Evolutionary conservation across 2,888 invertebrate species (phyloP).

Genomic region (Candidula unifasciata): DNA sequence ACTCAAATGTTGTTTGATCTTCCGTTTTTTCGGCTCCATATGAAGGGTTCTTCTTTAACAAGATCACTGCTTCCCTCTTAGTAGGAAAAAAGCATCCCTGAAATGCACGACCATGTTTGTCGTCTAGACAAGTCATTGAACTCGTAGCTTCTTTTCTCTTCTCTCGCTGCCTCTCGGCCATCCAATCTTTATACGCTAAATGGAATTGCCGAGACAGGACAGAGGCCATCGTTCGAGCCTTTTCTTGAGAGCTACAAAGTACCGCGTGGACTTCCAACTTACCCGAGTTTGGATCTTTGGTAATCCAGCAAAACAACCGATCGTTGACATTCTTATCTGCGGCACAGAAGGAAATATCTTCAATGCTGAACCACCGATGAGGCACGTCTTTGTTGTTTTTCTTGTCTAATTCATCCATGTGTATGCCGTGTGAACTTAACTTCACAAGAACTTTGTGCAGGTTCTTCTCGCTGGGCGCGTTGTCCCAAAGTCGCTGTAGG

Average conservation of each 20-base stretch:
- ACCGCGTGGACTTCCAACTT: conserved; percentile 67
- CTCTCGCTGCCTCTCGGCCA: conserved; percentile 53
- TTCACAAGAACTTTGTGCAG: conserved; percentile 62
- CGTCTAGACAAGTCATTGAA: conserved; percentile 5
- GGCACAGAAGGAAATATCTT: conserved; percentile 72
- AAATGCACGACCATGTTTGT: background rate
- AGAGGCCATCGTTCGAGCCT: conserved; percentile 67
- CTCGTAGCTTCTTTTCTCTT: conserved; percentile 3
- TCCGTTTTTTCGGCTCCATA: background rate
- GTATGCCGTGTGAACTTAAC: conserved; percentile 63
- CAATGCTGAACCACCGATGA: conserved; percentile 62
- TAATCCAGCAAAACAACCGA: conserved; percentile 72
- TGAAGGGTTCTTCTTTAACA: background rate
- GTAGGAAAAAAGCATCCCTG: too few species aligned
- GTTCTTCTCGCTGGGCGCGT: conserved; percentile 63
- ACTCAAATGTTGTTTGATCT: background rate
- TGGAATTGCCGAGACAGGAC: conserved; percentile 68
- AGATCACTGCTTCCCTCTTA: too few species aligned
- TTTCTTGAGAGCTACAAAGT: conserved; percentile 66
- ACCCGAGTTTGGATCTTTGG: conserved; percentile 53
- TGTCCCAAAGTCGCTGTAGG: conserved; percentile 73
- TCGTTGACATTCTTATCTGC: conserved; percentile 68
- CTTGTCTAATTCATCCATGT: conserved; percentile 56
- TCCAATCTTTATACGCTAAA: conserved; percentile 73
- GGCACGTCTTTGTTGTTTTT: background rate